Base-by-base conservation (phyloP, 2,797 vertebrate species). In the Spinus olivaceus region DNA sequence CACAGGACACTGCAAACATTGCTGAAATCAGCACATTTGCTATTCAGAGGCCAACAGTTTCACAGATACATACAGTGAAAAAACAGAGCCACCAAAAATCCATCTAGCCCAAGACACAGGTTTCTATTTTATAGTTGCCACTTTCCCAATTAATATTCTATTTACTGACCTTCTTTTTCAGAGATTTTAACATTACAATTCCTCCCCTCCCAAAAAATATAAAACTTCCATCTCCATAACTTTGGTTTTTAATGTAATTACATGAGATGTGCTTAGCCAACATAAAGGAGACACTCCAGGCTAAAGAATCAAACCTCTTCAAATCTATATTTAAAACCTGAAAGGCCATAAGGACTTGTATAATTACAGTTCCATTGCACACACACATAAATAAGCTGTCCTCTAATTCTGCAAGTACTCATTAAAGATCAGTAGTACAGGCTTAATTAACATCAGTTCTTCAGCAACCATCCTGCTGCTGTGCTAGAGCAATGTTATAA, bases 251-350 rank as follows among this genome's bases (percentile, higher is more conserved):
- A 76, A 74, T 33, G 49, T 35, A 73, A 81, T 74, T 79, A 74
- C 35, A 65, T 0, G 16, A 88, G 59, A 72, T 47, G 44, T 49
- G 59, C 81, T 88, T 35, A 84, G 63, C 32, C 41, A 93, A 86
- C 66, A 49, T 10, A 90, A 95, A 86, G 9, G n/a, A 90, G 77
- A 54, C 23, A 44, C 92, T 95, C 32, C 39, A 79, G 81, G 83
- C 76, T 90, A 63, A 84, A 88, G 73, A 81, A 54, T 8, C 16
- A 84, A 92, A 74, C 39, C 66, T 86, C 70, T 86, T 44, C 84
- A 90, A 81, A 90, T 86, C 77, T 65, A 28, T 90, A 88, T 93
- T 86, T 90, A 84, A 90, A 88, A 77, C 63, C 6, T 69, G 42
- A 88, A 84, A 44, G 50, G 71, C 86, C 65, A 5, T 11, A 78